Evolutionary conservation across 2,888 invertebrate species (phyloP).

Genomic region (Pachliopta kotzebuea): DNA sequence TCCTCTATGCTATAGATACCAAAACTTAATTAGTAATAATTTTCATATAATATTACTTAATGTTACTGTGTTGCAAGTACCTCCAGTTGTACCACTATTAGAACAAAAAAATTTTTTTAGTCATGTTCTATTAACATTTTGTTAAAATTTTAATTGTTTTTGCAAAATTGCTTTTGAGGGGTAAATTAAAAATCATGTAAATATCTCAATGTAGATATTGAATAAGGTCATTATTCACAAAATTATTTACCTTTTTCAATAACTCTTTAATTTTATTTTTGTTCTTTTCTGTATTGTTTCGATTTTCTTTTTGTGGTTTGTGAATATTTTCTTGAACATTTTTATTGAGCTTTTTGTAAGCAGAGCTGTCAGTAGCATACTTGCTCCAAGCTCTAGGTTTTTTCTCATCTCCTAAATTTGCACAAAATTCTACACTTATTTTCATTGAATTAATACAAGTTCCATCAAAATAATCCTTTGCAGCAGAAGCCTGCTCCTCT

Average conservation of each 20-base stretch:
- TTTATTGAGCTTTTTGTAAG: conserved; percentile 78
- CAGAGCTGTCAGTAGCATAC: conserved; percentile 89
- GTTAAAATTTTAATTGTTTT: too few species aligned
- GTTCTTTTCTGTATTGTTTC: conserved; percentile 57
- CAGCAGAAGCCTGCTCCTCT: conserved; percentile 88
- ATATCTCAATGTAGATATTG: too few species aligned
- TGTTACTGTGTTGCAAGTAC: too few species aligned
- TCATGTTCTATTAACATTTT: too few species aligned
- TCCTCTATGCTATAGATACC: conserved; percentile 84
- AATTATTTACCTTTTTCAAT: conserved; percentile 80
- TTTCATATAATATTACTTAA: background rate
- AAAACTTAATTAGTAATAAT: background rate
- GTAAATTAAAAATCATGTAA: too few species aligned
- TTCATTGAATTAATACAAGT: conserved; percentile 91
- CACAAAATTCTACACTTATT: conserved; percentile 89
- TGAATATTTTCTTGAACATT: conserved; percentile 48
- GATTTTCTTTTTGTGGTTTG: conserved; percentile 55
- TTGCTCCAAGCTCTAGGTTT: conserved; percentile 97
- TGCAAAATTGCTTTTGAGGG: too few species aligned
- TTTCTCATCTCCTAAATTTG: conserved; percentile 82
- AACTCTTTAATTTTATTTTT: conserved; percentile 83
- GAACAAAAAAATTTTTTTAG: too few species aligned
- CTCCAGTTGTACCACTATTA: background rate
- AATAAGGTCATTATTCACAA: background rate
- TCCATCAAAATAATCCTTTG: conserved; percentile 89